These are phyloP conservation scores for Pogonus chalceus DNA, from an alignment of 1,140 invertebrate species.

Conservation along the genomic window DNA sequence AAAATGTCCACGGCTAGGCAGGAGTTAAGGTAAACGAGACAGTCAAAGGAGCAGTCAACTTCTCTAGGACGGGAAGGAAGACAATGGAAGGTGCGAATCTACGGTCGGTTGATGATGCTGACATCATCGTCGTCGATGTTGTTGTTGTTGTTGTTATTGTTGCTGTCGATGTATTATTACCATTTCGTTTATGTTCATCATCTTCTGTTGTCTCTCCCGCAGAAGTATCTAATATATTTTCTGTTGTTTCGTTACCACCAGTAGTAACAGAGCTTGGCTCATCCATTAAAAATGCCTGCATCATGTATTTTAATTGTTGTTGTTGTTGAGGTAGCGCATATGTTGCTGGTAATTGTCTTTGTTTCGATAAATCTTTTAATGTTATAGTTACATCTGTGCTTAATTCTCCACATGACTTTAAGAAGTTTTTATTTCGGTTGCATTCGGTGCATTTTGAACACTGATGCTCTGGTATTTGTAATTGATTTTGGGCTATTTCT, in stretches of 20 bases:
- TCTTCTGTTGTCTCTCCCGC: constrained; percentile 19
- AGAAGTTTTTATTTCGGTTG: constrained; percentile 22
- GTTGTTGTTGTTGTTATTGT: constrained; percentile 29
- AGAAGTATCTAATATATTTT: constrained; percentile 9
- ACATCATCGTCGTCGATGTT: constrained; percentile 15
- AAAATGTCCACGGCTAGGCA: constrained; percentile 47
- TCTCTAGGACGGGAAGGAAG: constrained; percentile 80
- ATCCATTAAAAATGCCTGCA: constrained; percentile 80
- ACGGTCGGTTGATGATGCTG: constrained; percentile 28
- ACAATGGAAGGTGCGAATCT: constrained; percentile 77
- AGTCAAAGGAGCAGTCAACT: constrained; percentile 68
- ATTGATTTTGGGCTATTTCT: constrained; percentile 15
- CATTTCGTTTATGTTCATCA: constrained; percentile 12
- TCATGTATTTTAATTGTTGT: constrained; percentile 38
- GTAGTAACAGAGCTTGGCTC: constrained; percentile 31
- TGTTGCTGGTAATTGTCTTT: constrained; percentile 44
- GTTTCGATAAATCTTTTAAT: constrained; percentile 43
- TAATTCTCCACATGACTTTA: constrained; percentile 36
- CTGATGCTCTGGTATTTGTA: constrained; percentile 19
- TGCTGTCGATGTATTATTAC: constrained; percentile 25
- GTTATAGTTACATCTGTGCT: constrained; percentile 39
- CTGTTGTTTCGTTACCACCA: not conserved
- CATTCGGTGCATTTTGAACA: constrained; percentile 13
- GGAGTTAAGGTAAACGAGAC: constrained; percentile 87
- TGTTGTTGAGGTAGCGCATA: constrained; percentile 46